Evolutionary conservation across 2,113 vertebrate species (phyloP), one percentile per base, ranked within the genome.

Genomic region (Peromyscus leucopus): DNA sequence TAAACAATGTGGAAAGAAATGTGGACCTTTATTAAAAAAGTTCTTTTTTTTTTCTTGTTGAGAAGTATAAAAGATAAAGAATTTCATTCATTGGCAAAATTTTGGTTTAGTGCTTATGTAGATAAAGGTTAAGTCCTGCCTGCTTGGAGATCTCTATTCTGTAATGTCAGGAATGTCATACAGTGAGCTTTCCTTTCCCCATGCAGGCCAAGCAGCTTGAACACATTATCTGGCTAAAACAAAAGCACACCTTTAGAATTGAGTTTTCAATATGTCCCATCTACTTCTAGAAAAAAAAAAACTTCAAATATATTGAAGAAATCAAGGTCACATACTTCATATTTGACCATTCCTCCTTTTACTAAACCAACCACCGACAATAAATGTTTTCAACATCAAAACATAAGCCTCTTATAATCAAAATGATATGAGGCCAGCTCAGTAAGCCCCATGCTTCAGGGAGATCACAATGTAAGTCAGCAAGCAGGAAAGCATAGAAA

Each of bases 331-430:
- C 0, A 46, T 31, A 93, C 1, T 22, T 96, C 65, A 51, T 0
- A 55, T 7, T 63, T 94, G 85, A 92, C 75, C 3, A 19, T 39
- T 85, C 16, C 7, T 87, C 39, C 80, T 93, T 89, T 89, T 74
- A 61, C 75, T 28, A 91, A 86, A 63, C 36, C 26, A 3, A n/a
- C 71, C 63, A 51, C 82, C 87, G 59, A 90, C 90, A 88, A 95
- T 94, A 94, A 96, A 88, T 94, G 84, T 95, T 96, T 90, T 87
- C 96, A 93, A 79, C 26, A 31, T 90, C 39, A 87, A 90, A 69
- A 79, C 67, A 5, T 82, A 65, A 65, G 71, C 51, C 91, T 94
- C 13, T 59, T 65, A 72, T 88, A 82, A 85, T 94, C 48, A 96
- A 88, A 88, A 59, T 90, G 80, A 94, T 65, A 91, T 71, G 89